Evolutionary conservation across 35 echinoderm and acorn worm genomes (phyloP), one percentile per base, ranked within the genome.

Genomic region (Apostichopus californicus): DNA sequence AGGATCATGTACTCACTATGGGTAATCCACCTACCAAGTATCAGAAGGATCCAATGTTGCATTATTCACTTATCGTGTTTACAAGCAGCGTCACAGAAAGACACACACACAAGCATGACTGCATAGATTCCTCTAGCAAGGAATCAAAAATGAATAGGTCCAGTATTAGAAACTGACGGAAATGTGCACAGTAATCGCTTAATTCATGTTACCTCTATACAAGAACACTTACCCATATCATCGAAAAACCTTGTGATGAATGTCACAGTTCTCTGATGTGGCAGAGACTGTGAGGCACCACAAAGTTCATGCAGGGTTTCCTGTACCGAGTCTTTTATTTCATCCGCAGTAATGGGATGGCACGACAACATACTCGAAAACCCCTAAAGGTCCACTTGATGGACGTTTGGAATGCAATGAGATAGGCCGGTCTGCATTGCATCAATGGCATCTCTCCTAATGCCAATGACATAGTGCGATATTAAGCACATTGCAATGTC

Each of bases 391-490:
- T 80, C 78, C 8, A 80, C 78, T 55, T 80, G 25, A 52, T 80
- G 78, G 17, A 80, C 7, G 53, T 80, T 34, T 28, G 78, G 78
- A 52, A 80, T 80, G 78, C 78, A 80, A 15, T 13, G 4, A 18
- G 23, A 24, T 18, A 80, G 5, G 8, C 78, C 78, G 34, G 12
- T 17, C 17, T 21, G 11, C 20, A 80, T 52, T 80, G 78, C 78
- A 13, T 80, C 78, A 28, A 80, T 80, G 21, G 78, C 78, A 80
- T 80, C 78, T 15, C 78, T 80, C 17, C 78, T 7, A 11, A 80
- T 80, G 15, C 78, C 78, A 80, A 80, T 80, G 5, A 80, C 78
- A 52, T 80, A 80, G 26, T 80, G 78, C 7, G 23, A 80, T 8
- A 80, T 80, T 21, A 80, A 21, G 23, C 78, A 80, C 24, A 80